Base-by-base conservation (phyloP, 2,113 vertebrate species). In the Odontophorus gujanensis region DNA sequence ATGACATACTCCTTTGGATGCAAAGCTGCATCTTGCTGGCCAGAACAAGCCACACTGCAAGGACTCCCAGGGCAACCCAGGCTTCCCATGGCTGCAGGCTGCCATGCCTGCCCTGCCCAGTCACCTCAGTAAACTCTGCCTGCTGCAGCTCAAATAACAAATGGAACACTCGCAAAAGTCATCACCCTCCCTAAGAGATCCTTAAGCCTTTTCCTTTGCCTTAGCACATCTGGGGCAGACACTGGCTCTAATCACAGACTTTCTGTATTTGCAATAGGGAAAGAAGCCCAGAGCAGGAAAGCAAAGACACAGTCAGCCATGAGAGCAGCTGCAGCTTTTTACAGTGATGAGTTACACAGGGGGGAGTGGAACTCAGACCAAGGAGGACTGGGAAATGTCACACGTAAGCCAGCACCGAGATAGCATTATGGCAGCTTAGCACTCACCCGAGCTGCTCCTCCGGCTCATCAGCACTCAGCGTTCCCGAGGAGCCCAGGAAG, bases 371-470 rank as follows among this genome's bases (percentile, higher is more conserved):
- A 90, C 66, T 25, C 8, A 3, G 81, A 86, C 53, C 77, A 5
- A 72, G 43, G 38, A 82, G n/a, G 75, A n/a, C 53, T 2, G 53
- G 51, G 76, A 50, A 85, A 55, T 40, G 66, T 4, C 65, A 14
- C 36, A 22, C 2, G 1, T 7, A 48, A n/a, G 26, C 25, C 75
- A 11, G 34, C 17, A 2, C 65, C 0, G 43, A 48, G 58, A 59
- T 3, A 5, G 19, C 0, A 1, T 26, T 7, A 2, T 1, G 3
- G 15, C 0, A 2, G 16, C 34, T 80, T 8, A 25, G 4, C 72
- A 94, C 84, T 97, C 88, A 97, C 97, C 96, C 81, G 2, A 96
- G 74, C 58, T 73, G 93, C 30, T 97, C 96, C n/a, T 97, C 96
- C 0, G 50, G n/a, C 71, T 97, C 92, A 5, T 93, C 81, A 0